Base-by-base conservation (phyloP, 2,888 invertebrate genomes). In the Melangyna quadrimaculata region DNA sequence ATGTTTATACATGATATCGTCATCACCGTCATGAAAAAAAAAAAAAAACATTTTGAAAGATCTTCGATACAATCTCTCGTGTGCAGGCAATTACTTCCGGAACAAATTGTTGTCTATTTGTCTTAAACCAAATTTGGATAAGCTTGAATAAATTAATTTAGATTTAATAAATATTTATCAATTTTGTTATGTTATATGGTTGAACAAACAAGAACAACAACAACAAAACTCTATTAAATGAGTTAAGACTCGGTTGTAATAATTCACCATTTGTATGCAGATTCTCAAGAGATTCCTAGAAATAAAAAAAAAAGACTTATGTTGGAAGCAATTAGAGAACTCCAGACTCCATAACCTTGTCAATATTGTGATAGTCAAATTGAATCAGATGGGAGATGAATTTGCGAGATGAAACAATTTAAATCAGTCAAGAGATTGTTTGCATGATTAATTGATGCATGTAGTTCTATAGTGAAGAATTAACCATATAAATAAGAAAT, bases 161-260 rank as follows among this genome's bases (percentile, higher is more conserved):
- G 59, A n/a, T 67, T 59, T 7, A n/a, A 84, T 84, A 71, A 84
- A 84, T 84, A 84, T 84, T 71, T 53, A 84, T 83, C 24, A 65
- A 5, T 19, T n/a, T 22, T 14, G 12, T 32, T 48, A 8, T 32
- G 37, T 37, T 40, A 29, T 29, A 29, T 29, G 29, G n/a, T 22
- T n/a, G 0, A 8, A 19, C 3, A 63, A 17, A n/a, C n/a, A 19
- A 69, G 51, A 24, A 32, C 9, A 55, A 10, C 5, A 51, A n/a
- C n/a, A n/a, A 19, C 32, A 48, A 71, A 63, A 48, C 63, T 1
- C 24, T 27, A 5, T 22, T 63, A 27, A 45, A 45, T 7, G 1
- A 19, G 48, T 57, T 45, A 14, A 43, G 22, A 53, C 29, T 29
- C 17, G 14, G 22, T 35, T 19, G 22, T 48, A 63, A 72, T 75